Base-by-base conservation (phyloP, 2,113 vertebrate species). In the Antigone vipio region DNA sequence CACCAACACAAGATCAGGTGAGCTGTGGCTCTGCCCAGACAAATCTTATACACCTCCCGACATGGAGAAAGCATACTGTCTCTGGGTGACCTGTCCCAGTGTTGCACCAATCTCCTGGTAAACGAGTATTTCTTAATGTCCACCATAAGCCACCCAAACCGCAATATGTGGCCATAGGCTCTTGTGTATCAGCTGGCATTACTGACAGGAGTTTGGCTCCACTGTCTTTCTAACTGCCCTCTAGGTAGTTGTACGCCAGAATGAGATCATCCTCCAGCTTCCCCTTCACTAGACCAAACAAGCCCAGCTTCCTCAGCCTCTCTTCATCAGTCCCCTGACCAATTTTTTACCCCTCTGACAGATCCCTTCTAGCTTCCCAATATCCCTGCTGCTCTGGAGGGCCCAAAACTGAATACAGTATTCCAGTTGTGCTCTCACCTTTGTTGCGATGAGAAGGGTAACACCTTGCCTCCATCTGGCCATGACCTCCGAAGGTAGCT, bases 131-230 rank as follows among this genome's bases (percentile, higher is more conserved):
- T 60, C 52, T 32, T 66, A 50, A 24, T 0, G 9, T 9, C 40
- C 35, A 32, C 29, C 18, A 4, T 10, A n/a, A 60, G 20, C 15
- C 42, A 53, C 59, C 21, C 69, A 63, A 56, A 62, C 45, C 50
- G 29, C 60, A 49, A 0, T 0, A 14, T 19, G 30, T 68, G 40
- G 17, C 63, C 49, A 9, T 0, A 45, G 19, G 16, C 35, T 47
- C 27, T 42, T 47, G 19, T 4, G 0, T 2, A 38, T 22, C 26
- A 53, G 7, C 72, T 53, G 44, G 32, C 34, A 63, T 55, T 55
- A 14, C 5, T 38, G 27, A 81, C 63, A 85, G 38, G 21, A 82
- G 19, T 40, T 60, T 71, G 78, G 42, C 35, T 72, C n/a, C 12
- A 12, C 9, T 30, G 16, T 11, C 59, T 82, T 60, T 40, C 2